These are phyloP conservation scores for Pollenia angustigena DNA, from an alignment of 2,888 invertebrate genomes.

Conservation along the genomic window DNA sequence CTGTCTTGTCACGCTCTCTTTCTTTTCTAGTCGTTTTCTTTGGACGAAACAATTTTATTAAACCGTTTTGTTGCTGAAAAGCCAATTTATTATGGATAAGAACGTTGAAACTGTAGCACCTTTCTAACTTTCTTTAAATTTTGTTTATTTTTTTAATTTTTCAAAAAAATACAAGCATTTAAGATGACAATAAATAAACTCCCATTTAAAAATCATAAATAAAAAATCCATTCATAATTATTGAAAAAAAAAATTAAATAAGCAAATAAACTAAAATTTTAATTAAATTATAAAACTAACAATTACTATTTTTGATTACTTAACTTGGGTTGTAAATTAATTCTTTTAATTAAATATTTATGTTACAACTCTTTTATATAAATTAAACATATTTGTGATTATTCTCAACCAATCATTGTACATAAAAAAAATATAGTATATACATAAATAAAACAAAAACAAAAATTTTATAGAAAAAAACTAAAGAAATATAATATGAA, in stretches of 20 bases:
- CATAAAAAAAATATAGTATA: conserved; percentile 7
- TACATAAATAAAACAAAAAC: not conserved
- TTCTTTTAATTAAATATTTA: not conserved
- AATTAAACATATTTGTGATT: no score
- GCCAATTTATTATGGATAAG: no score
- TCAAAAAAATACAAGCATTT: conserved; percentile 53
- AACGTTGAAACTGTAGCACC: no score
- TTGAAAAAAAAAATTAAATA: conserved; percentile 2
- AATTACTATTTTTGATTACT: not conserved
- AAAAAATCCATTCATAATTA: conserved; percentile 12
- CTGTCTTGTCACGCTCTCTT: no score
- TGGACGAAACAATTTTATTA: no score
- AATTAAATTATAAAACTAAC: not conserved
- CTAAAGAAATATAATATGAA: conserved; percentile 10
- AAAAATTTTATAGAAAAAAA: not conserved
- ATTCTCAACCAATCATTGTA: not conserved
- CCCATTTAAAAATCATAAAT: conserved; percentile 26
- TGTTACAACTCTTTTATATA: not conserved
- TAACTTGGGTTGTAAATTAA: conserved; percentile 33
- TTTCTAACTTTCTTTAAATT: no score
- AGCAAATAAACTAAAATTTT: not conserved
- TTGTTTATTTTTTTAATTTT: not conserved
- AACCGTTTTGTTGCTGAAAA: no score
- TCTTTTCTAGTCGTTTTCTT: no score
- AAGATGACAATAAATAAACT: conserved; percentile 66